phyloP scores from a whole-genome alignment of 2,113 vertebrate genomes.

The Podiceps cristatus region DNA sequence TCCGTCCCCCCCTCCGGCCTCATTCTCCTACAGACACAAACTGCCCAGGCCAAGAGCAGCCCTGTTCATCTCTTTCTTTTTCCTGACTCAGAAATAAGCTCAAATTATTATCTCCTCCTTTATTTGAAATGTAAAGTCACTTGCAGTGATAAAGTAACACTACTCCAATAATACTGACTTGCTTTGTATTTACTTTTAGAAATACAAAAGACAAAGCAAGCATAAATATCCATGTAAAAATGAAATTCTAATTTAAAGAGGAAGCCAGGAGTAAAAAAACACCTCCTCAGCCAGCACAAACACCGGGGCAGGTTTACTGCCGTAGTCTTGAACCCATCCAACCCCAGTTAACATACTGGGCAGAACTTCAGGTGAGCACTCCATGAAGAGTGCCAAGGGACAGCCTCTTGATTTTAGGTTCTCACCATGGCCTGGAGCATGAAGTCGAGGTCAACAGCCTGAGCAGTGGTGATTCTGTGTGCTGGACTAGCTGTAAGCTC shows the following conservation, averaged over 20 bases:
- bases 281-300: neutral
- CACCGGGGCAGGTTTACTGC: neutral
- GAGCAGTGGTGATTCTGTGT: fast-evolving
- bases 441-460: neutral
- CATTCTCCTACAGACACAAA: neutral
- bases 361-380: neutral
- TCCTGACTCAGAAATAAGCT: neutral
- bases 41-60: neutral
- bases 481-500: neutral
- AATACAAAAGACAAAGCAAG: neutral
- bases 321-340: neutral
- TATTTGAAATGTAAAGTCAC: neutral
- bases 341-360: fast-evolving
- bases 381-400: neutral
- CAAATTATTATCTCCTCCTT: neutral
- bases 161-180: neutral
- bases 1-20: neutral
- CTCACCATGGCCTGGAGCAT: neutral
- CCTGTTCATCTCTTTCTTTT: neutral
- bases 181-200: neutral
- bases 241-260: neutral
- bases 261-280: neutral
- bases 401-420: neutral
- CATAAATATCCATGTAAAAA: neutral
- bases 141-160: neutral